Percentiles rank a stretch among this genome's conserved stretches.
Evolutionary conservation across 2,113 vertebrate genomes (phyloP).

Genomic region (Ariopsis seemanni): DNA sequence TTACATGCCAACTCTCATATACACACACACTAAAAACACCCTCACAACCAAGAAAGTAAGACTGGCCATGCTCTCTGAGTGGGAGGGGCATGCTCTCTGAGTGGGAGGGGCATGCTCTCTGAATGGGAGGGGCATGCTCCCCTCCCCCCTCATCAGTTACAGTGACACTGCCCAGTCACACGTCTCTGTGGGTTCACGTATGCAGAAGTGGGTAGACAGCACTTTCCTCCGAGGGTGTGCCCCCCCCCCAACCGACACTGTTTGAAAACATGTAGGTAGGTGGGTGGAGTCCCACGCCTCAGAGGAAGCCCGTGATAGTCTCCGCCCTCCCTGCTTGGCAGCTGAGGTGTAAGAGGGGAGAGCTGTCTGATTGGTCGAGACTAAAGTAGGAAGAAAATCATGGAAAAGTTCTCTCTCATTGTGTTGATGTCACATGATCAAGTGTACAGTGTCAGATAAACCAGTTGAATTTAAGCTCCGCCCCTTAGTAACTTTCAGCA

Average conservation of each 20-base stretch:
- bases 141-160: not conserved
- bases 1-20: slow-evolving; percentile 4
- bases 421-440: not conserved
- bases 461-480: not conserved
- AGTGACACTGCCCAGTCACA: not conserved
- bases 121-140: not conserved
- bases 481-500: not conserved
- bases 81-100: not conserved
- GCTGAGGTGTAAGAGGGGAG: no score
- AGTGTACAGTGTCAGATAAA: not conserved
- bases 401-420: no score
- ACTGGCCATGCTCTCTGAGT: not conserved
- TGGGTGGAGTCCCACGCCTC: not conserved
- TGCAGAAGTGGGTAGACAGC: not conserved
- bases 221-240: not conserved
- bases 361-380: no score
- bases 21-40: not conserved
- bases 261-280: no score
- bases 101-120: not conserved
- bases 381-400: no score
- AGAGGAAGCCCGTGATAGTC: not conserved
- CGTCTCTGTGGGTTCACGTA: not conserved
- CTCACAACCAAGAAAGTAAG: not conserved
- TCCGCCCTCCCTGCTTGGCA: no score
- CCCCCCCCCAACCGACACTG: not conserved